Conservation (phyloP, 2,888 invertebrate genomes). For the Pheosia tremula region DNA sequence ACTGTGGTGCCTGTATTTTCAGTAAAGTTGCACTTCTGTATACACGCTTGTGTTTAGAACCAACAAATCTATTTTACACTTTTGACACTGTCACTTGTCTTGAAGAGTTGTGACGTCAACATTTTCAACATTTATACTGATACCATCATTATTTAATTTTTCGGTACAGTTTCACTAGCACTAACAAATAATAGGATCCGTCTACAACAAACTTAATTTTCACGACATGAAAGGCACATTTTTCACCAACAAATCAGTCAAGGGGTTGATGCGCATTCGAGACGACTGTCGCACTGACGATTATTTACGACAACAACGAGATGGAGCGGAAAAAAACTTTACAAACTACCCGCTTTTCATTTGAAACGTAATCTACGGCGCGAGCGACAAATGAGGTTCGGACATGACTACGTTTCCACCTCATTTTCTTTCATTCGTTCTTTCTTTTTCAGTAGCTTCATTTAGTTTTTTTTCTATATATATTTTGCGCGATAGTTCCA, state of each 20-base stretch:
- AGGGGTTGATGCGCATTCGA: conserved; percentile 56
- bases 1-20: too few species aligned
- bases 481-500: neutral
- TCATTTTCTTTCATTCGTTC: conserved; percentile 43
- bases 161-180: too few species aligned
- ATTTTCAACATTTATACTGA: too few species aligned
- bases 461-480: conserved; percentile 17
- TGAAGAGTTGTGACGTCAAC: too few species aligned
- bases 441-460: conserved; percentile 47
- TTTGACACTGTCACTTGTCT: too few species aligned
- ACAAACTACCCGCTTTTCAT: conserved; percentile 78
- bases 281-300: conserved; percentile 53
- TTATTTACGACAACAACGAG: conserved; percentile 60
- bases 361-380: conserved; percentile 76
- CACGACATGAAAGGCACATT: conserved; percentile 30
- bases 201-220: conserved; percentile 23
- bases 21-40: too few species aligned
- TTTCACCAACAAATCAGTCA: conserved; percentile 68
- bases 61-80: too few species aligned
- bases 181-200: too few species aligned
- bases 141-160: too few species aligned
- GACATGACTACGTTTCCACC: conserved; percentile 68
- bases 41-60: too few species aligned
- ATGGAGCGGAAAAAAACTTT: conserved; percentile 62
- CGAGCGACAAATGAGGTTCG: conserved; percentile 65